Evolutionary conservation across 2,888 invertebrate genomes (phyloP).

Genomic region (Alentia gelatinosa): DNA sequence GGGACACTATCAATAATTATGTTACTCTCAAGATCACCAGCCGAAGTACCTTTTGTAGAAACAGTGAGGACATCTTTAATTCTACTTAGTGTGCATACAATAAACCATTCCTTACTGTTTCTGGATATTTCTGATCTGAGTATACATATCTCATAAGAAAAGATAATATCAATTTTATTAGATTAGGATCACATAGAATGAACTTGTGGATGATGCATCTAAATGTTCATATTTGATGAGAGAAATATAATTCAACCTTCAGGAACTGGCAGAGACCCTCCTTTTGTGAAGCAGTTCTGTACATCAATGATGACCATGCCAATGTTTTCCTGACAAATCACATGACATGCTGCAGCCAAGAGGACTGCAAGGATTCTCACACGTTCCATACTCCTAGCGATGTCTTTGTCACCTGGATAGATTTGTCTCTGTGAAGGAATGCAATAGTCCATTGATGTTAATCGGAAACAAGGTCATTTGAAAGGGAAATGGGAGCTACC

Average conservation of each 20-base stretch:
- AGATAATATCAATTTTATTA: neutral
- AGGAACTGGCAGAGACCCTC: slow-evolving; percentile 70
- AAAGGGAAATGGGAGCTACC: too few species aligned
- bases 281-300: slow-evolving; percentile 74
- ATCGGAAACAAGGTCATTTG: too few species aligned
- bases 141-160: neutral
- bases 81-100: neutral
- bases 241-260: slow-evolving; percentile 63
- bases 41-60: neutral
- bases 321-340: neutral
- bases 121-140: neutral
- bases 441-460: too few species aligned
- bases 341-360: neutral
- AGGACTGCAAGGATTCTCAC: neutral
- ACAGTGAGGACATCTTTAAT: neutral
- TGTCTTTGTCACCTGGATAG: neutral
- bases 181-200: neutral
- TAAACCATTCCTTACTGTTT: neutral
- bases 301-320: slow-evolving; percentile 72
- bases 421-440: neutral
- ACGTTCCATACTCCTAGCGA: neutral
- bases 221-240: too few species aligned
- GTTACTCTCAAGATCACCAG: neutral
- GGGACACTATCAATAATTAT: neutral
- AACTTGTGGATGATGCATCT: too few species aligned